These are phyloP conservation scores for Neoarius graeffei DNA, from an alignment of 2,113 vertebrate species.

Conservation along the genomic window DNA sequence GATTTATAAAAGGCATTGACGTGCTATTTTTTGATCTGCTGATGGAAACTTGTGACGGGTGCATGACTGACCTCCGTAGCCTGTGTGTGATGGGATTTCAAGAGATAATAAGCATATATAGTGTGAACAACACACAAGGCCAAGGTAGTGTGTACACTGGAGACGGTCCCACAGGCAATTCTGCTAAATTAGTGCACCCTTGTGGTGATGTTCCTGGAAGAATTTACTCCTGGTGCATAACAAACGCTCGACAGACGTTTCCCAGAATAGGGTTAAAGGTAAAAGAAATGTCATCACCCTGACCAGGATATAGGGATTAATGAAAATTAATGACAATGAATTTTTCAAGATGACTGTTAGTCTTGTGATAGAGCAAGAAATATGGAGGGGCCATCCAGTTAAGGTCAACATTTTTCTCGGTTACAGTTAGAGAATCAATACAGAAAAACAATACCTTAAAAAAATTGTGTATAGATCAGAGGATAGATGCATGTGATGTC, in stretches of 20 bases:
- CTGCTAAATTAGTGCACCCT: constrained; percentile 21
- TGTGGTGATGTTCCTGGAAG: constrained; percentile 40
- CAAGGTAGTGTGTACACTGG: constrained; percentile 20
- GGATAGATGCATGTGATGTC: not conserved
- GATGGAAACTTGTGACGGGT: constrained; percentile 74
- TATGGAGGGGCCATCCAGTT: not conserved
- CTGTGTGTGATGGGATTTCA: constrained; percentile 62
- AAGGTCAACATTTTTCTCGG: constrained; percentile 1
- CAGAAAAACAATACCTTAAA: not conserved
- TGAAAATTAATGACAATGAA: not conserved
- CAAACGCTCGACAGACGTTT: not conserved
- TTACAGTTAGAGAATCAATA: not conserved
- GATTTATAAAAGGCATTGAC: constrained; percentile 81
- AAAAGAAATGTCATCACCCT: constrained; percentile 31
- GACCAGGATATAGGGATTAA: not conserved
- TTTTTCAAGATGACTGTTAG: not conserved
- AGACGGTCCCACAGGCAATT: constrained; percentile 28
- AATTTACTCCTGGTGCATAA: not conserved
- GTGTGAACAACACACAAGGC: constrained; percentile 39
- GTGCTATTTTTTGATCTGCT: constrained; percentile 81
- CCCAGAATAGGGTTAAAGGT: constrained; percentile 27
- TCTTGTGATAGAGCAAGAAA: constrained; percentile 16
- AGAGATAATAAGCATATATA: constrained; percentile 28
- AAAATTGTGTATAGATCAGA: too few species aligned
- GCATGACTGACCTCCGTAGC: constrained; percentile 71